These are phyloP conservation scores for Pyrrhosoma nymphula DNA, from an alignment of 2,888 invertebrate species.

Conservation along the genomic window DNA sequence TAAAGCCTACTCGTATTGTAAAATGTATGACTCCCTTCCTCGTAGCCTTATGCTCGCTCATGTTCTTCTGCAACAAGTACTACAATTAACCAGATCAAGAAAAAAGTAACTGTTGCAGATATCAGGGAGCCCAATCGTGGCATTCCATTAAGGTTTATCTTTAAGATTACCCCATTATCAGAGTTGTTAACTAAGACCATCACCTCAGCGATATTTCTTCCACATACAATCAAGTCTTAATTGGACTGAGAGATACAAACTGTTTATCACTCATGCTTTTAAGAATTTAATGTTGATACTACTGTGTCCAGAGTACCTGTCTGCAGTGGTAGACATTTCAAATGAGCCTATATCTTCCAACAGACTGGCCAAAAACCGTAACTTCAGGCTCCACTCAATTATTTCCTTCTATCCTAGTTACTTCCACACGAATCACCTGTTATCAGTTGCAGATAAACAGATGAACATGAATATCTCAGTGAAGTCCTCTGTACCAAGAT, in stretches of 20 bases:
- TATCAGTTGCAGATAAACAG: neutral
- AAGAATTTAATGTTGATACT: neutral
- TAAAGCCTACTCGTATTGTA: conserved; percentile 72
- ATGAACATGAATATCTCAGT: neutral
- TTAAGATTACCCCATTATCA: neutral
- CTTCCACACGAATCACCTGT: neutral
- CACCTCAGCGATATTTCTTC: neutral
- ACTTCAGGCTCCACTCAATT: neutral
- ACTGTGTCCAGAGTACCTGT: neutral
- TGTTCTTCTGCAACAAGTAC: neutral
- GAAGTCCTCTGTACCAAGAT: neutral
- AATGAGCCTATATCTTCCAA: neutral
- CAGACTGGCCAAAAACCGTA: neutral
- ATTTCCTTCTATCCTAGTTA: neutral
- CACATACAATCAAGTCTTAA: neutral
- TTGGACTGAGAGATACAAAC: neutral
- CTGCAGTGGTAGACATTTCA: neutral
- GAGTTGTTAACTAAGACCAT: neutral
- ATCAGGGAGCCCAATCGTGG: conserved; percentile 28
- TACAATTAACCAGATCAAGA: neutral
- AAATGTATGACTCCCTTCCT: conserved; percentile 58
- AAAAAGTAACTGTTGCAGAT: conserved; percentile 1
- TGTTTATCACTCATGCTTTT: neutral
- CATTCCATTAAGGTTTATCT: neutral
- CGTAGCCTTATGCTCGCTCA: conserved; percentile 36